Percentiles rank a stretch among this genome's conserved stretches.
phyloP scores from a whole-genome alignment of 2,797 vertebrate species.

The Glossophaga mutica region DNA sequence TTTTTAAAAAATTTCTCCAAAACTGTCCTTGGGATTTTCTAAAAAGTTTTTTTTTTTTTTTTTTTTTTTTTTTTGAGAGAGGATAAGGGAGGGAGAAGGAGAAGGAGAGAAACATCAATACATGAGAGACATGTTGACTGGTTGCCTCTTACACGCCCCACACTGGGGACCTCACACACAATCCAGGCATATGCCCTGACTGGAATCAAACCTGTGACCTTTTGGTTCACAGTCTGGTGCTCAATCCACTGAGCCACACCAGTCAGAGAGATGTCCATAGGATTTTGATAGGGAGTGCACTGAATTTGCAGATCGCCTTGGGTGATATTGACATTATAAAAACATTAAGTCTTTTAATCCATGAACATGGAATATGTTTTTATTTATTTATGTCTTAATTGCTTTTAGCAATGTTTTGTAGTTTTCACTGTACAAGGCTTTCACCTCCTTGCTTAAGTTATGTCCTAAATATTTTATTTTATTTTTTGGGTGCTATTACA shows the following conservation, averaged over 20 bases:
- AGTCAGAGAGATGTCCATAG: too few relatives aligned
- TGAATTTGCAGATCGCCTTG: too few relatives aligned
- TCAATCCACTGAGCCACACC: too few relatives aligned
- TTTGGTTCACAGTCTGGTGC: too few relatives aligned
- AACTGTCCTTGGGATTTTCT: neutral
- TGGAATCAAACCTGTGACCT: too few relatives aligned
- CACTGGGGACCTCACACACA: too few relatives aligned
- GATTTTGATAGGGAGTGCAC: too few relatives aligned
- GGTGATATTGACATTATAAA: too few relatives aligned
- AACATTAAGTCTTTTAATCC: too few relatives aligned
- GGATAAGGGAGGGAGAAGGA: neutral
- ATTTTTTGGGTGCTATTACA: too few relatives aligned
- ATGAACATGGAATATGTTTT: too few relatives aligned
- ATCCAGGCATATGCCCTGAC: too few relatives aligned
- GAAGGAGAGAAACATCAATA: neutral
- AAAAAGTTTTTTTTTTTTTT: neutral
- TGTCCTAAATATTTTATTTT: neutral
- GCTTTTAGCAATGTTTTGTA: neutral
- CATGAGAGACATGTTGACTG: neutral
- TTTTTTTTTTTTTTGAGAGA: neutral
- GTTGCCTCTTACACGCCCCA: neutral
- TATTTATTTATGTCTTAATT: neutral
- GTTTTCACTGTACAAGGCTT: neutral
- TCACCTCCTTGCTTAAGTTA: neutral
- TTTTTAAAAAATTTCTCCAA: neutral